A percentile compares a stretch with the other conserved stretches of the same genome.
Evolutionary conservation across 2,888 invertebrate species (phyloP).

Genomic region (Xanthorhoe spadicearia): DNA sequence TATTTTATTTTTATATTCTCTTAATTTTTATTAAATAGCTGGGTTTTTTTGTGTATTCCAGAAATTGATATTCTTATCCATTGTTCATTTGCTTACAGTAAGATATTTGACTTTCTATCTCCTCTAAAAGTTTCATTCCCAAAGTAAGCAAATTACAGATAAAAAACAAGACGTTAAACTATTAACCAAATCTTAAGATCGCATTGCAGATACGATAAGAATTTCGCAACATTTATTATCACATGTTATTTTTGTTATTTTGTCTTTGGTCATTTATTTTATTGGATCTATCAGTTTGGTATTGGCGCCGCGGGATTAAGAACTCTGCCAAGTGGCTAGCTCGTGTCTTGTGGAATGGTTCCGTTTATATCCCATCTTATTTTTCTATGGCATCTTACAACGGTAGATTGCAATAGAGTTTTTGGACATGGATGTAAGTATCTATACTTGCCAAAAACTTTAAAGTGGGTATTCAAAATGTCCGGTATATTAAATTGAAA

Average conservation of each 20-base stretch:
- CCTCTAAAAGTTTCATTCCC: too few species aligned
- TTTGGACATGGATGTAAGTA: neutral
- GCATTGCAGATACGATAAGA: constrained; percentile 12
- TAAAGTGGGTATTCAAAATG: neutral
- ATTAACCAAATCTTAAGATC: constrained; percentile 1
- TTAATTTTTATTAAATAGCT: too few species aligned
- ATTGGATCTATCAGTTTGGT: constrained; percentile 22
- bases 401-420: neutral
- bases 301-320: constrained; percentile 20
- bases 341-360: constrained; percentile 14
- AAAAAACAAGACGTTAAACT: neutral
- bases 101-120: too few species aligned
- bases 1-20: too few species aligned
- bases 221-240: constrained; percentile 13
- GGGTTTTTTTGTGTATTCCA: too few species aligned
- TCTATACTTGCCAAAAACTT: too few species aligned
- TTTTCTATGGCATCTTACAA: neutral
- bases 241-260: constrained; percentile 19
- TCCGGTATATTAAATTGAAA: too few species aligned
- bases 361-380: neutral
- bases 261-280: constrained; percentile 27
- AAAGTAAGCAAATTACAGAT: too few species aligned
- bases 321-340: constrained; percentile 16
- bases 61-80: too few species aligned
- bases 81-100: too few species aligned